Base-by-base conservation (phyloP, 2,888 invertebrate genomes). In the Busseola fusca region DNA sequence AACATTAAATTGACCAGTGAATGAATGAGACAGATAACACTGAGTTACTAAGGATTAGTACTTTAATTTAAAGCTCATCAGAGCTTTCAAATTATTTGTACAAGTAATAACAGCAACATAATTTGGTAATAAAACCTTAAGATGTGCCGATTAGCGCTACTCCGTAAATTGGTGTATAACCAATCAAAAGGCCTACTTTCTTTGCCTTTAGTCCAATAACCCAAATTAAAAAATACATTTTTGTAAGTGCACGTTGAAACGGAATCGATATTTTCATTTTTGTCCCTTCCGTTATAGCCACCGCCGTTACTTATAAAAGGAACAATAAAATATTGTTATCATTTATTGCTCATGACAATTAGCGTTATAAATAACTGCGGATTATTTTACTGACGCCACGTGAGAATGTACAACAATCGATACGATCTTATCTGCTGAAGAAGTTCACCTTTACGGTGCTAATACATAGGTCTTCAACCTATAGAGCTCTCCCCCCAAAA, bases 181-280 rank as follows among this genome's bases (percentile, higher is more conserved):
- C 74, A 82, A 82, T 84, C 68, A 75, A 37, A 64, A 40, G 67
- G 40, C 73, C 76, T 74, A 78, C 78, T 78, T 80, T 79, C 81
- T 48, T 73, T 54, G 62, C 72, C 75, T 81, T 79, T 72, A 84
- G 72, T 74, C 73, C 65, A 78, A 64, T 78, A 73, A 82, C 74
- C 81, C 66, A 60, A 80, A 82, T 80, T 65, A 57, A n/a, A n/a
- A 40, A 4, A 40, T 58, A 27, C 40, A 57, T 58, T 69, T 72
- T 69, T 69, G 58, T 71, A 67, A 72, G 72, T 72, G 70, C 69
- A 68, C 64, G n/a, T 40, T 57, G 56, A 68, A 67, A 71, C 72
- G 54, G 18, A 63, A 60, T 78, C 59, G 50, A 68, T 78, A 56
- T 63, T 72, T 84, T 80, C 72, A 74, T 73, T 67, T 69, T 78